Evolutionary conservation across 2,113 vertebrate species (phyloP).

Genomic region (Seriola aureovittata): DNA sequence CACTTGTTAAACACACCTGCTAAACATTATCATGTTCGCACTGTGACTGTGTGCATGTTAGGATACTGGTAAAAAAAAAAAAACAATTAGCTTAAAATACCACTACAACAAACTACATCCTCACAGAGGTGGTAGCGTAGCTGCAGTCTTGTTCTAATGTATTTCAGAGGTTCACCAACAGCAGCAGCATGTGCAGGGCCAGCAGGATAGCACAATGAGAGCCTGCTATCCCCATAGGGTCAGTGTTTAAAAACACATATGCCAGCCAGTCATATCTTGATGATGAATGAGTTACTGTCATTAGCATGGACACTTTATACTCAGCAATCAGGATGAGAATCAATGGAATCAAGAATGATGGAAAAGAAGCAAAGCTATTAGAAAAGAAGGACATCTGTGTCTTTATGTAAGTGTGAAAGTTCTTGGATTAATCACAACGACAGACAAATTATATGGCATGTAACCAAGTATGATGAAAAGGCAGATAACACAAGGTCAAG

Average conservation of each 20-base stretch:
- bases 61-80: background rate
- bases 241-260: background rate
- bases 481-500: background rate
- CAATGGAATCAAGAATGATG: background rate
- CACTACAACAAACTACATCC: background rate
- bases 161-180: background rate
- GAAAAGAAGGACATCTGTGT: background rate
- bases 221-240: background rate
- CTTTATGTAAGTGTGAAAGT: background rate
- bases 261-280: background rate
- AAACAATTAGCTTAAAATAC: background rate
- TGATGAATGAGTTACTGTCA: background rate
- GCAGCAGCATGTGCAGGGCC: background rate
- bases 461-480: background rate
- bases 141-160: background rate
- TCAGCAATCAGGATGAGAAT: background rate
- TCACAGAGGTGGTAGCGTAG: background rate
- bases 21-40: background rate
- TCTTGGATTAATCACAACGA: background rate
- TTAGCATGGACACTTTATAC: background rate
- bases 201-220: background rate
- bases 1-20: background rate
- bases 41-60: background rate
- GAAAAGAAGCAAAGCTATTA: background rate
- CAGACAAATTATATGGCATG: background rate